Evolutionary conservation across 2,113 vertebrate species (phyloP).

Genomic region (Origma solitaria): DNA sequence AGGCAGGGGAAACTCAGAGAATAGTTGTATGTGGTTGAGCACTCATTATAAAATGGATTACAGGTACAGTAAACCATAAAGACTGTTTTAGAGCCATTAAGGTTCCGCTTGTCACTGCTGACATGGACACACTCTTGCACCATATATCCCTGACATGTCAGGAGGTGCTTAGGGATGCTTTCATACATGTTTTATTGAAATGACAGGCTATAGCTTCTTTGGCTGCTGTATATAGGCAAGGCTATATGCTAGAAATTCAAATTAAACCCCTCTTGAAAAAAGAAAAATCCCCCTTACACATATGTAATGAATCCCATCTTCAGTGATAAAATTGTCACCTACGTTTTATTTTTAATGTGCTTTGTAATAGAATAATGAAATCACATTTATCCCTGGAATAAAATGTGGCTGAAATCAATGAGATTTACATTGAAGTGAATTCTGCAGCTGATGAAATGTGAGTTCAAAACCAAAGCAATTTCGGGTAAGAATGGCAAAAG

Average conservation of each 20-base stretch:
- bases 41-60: conserved; percentile 50
- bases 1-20: background rate
- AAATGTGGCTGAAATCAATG: conserved; percentile 16
- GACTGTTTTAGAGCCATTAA: conserved; percentile 55
- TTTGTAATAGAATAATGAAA: conserved; percentile 33
- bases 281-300: background rate
- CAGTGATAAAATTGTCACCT: conserved; percentile 9
- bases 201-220: conserved; percentile 46
- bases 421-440: background rate
- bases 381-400: background rate
- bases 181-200: conserved; percentile 62
- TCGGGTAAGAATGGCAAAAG: background rate
- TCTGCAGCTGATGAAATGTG: background rate
- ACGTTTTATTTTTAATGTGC: background rate
- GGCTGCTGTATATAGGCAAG: background rate
- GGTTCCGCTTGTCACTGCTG: conserved; percentile 55
- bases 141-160: conserved; percentile 39
- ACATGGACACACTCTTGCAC: conserved; percentile 27
- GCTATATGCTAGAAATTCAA: conserved; percentile 28
- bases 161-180: conserved; percentile 56
- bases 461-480: conserved; percentile 16
- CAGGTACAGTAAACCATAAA: conserved; percentile 18
- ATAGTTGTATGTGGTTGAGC: background rate
- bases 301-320: background rate
- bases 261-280: background rate